These are phyloP conservation scores for Takifugu flavidus DNA, from an alignment of 2,113 vertebrate species.

Conservation along the genomic window DNA sequence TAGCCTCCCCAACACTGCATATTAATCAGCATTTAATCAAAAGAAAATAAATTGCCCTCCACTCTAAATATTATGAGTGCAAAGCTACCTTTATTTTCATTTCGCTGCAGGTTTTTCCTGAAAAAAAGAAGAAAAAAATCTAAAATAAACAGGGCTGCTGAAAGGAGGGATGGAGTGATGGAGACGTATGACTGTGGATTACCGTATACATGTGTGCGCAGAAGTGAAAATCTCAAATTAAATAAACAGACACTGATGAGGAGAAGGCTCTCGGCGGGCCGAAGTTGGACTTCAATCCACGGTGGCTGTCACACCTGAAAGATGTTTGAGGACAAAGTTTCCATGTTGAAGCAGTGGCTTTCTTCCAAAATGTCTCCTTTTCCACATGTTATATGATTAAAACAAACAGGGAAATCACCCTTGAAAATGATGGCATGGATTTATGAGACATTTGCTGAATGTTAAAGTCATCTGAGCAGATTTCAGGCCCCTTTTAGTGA, in stretches of 20 bases:
- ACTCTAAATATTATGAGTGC: conserved; percentile 89
- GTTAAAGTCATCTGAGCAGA: conserved; percentile 1
- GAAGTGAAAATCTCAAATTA: conserved; percentile 53
- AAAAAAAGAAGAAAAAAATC: conserved; percentile 63
- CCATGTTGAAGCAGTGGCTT: conserved; percentile 30
- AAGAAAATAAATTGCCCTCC: conserved; percentile 89
- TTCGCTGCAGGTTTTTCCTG: conserved; percentile 58
- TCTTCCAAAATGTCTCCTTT: conserved; percentile 27
- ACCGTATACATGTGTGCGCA: conserved; percentile 29
- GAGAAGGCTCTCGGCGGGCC: conserved; percentile 48
- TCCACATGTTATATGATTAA: conserved; percentile 35
- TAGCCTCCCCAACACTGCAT: conserved; percentile 89
- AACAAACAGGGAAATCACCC: conserved; percentile 43
- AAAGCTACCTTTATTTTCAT: conserved; percentile 74
- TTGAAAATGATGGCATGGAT: conserved; percentile 21
- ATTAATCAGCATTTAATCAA: conserved; percentile 97
- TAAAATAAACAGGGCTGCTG: conserved; percentile 70
- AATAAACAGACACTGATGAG: conserved; percentile 72
- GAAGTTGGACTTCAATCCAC: conserved; percentile 7
- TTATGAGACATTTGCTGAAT: conserved; percentile 9
- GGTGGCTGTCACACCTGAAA: conserved; percentile 16
- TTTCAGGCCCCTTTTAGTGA: neutral
- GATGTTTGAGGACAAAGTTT: conserved; percentile 37
- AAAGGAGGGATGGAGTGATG: conserved; percentile 51
- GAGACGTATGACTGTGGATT: conserved; percentile 43